Percentiles rank a stretch among this genome's conserved stretches.
Evolutionary conservation across 37 sponge, comb jelly and placozoan genomes (phyloP).

Genomic region (Sycon ciliatum): DNA sequence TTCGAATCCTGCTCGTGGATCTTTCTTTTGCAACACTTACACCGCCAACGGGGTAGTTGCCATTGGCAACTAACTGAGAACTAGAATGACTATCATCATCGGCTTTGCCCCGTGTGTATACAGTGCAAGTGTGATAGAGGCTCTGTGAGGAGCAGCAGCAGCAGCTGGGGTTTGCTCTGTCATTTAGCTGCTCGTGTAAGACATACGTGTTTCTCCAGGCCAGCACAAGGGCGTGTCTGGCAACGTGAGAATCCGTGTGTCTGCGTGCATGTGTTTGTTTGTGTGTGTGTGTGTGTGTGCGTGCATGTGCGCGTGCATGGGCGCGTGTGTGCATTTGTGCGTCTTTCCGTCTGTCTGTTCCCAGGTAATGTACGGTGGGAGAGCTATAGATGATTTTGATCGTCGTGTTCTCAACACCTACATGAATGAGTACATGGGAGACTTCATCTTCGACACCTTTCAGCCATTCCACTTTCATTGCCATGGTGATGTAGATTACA

Average conservation of each 20-base stretch:
- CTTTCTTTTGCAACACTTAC: too few relatives aligned
- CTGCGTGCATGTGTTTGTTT: neutral
- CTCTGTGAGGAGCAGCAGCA: neutral
- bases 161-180: neutral
- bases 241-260: neutral
- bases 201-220: neutral
- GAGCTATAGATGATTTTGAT: constrained; percentile 98
- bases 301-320: neutral
- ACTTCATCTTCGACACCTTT: constrained; percentile 99
- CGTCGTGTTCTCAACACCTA: constrained; percentile 89
- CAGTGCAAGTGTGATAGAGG: neutral
- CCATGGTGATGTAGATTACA: constrained; percentile 75
- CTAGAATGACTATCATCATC: neutral
- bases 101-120: neutral
- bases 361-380: constrained; percentile 97
- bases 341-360: neutral
- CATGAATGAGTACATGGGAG: constrained; percentile 99
- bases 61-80: too few relatives aligned
- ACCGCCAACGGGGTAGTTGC: too few relatives aligned
- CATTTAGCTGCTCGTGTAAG: neutral
- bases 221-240: neutral
- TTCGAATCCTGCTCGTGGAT: too few relatives aligned
- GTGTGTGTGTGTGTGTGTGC: neutral
- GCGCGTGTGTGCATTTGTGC: neutral
- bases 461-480: constrained; percentile 98